Evolutionary conservation across 2,113 vertebrate species (phyloP).

Genomic region (Antechinus flavipes): DNA sequence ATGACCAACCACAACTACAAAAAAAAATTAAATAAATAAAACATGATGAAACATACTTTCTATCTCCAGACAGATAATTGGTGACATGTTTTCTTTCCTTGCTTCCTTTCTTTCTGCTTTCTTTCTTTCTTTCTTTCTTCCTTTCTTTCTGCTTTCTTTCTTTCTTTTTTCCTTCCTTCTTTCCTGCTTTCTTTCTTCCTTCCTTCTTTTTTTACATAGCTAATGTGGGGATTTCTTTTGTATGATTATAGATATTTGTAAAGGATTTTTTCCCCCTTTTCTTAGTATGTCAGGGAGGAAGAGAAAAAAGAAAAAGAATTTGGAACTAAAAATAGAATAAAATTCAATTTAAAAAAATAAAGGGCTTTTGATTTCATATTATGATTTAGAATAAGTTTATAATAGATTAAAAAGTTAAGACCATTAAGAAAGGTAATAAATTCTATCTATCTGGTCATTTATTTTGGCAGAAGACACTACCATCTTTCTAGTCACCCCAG

Average conservation of each 20-base stretch:
- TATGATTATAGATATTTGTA: background rate
- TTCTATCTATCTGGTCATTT: background rate
- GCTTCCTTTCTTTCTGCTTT: no score
- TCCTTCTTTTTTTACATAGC: background rate
- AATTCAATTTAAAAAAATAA: constrained; percentile 1
- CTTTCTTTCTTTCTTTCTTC: no score
- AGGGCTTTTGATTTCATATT: background rate
- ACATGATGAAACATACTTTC: background rate
- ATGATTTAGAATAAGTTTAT: background rate
- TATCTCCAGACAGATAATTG: background rate
- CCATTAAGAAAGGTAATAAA: background rate
- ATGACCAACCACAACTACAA: background rate
- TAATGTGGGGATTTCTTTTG: background rate
- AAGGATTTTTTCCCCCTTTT: background rate
- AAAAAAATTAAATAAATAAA: background rate
- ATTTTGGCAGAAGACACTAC: background rate
- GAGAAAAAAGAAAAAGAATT: background rate
- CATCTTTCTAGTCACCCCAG: no score
- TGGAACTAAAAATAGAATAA: constrained; percentile 11
- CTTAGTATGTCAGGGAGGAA: background rate
- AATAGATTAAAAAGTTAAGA: background rate
- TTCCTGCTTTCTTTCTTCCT: no score
- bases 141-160: no score
- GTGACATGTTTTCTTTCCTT: background rate
- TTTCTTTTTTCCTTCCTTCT: no score